Evolutionary conservation across 2,888 invertebrate species (phyloP), one percentile per base, ranked within the genome.

Genomic region (Hemithea aestivaria): DNA sequence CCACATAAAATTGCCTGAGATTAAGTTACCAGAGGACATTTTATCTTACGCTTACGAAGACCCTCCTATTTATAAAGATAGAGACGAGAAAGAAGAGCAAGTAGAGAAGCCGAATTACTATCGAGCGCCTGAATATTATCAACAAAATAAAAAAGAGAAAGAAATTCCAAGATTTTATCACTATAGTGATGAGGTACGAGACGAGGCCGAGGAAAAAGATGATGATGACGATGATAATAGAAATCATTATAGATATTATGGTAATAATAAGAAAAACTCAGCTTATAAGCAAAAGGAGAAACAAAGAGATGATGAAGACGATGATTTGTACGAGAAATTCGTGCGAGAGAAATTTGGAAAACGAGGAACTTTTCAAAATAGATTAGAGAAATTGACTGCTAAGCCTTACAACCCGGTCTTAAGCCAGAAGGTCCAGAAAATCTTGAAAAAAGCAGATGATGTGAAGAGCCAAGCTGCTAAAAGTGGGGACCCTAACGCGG

Each of bases 261-360:
- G 45, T 4, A 40, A 64, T 21, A 35, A 48, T 16, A 45, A 60
- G 4, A 50, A 64, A 42, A 70, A 66, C 32, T 57, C 72, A 39
- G 45, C 58, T n/a, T 63, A 66, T 27, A 64, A 58, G 48, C 66
- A 72, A 28, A 58, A 69, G 46, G 35, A 58, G n/a, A 46, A 57
- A 10, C 59, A 67, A 24, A 53, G 65, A 1, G 59, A 65, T 11
- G 62, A 74, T 8, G 69, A 68, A 29, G 59, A 72, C 5, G 80
- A 67, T 32, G 85, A 87, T 53, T 62, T 78, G 27, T 85, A 87
- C 47, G 87, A 87, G 62, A 85, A 81, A 51, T 87, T 87, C 57
- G 87, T 87, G 6, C 61, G 77, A 10, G 85, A 85, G 59, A 67
- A 84, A 42, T 87, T 87, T 57, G 85, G 87, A 5, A 87, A 80